phyloP scores from a whole-genome alignment of 2,888 invertebrate species.

The Cosmia trapezina region DNA sequence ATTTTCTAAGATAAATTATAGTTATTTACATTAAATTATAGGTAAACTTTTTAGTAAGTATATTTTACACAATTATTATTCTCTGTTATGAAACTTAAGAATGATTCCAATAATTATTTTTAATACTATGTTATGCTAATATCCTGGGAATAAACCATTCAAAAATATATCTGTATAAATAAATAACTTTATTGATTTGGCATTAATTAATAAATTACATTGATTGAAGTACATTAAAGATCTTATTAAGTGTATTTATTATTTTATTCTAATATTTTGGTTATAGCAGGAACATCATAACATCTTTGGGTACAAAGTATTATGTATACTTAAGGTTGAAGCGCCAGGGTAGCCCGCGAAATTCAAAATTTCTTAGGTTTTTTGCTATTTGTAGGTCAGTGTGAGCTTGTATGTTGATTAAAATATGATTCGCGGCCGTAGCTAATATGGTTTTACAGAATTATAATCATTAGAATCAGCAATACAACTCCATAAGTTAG shows the following conservation, averaged over 20 bases:
- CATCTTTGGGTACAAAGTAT: slow-evolving; percentile 31
- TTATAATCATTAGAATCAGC: too few relatives aligned
- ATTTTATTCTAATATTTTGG: slow-evolving; percentile 60
- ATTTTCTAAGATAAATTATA: slow-evolving; percentile 52
- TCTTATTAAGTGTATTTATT: slow-evolving; percentile 71
- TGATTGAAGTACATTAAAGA: slow-evolving; percentile 75
- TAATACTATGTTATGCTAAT: slow-evolving; percentile 47
- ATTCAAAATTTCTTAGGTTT: too few relatives aligned
- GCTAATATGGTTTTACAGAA: too few relatives aligned
- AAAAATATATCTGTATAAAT: slow-evolving; percentile 69
- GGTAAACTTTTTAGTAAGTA: slow-evolving; percentile 44
- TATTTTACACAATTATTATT: slow-evolving; percentile 48
- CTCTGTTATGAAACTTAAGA: slow-evolving; percentile 38
- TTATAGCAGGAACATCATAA: slow-evolving; percentile 34
- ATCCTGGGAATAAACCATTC: slow-evolving; percentile 34
- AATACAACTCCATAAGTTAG: too few relatives aligned
- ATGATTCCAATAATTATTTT: slow-evolving; percentile 55
- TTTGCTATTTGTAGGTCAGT: too few relatives aligned
- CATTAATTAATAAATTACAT: slow-evolving; percentile 78
- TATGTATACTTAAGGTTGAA: too few relatives aligned
- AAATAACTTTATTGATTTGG: slow-evolving; percentile 82
- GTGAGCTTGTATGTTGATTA: too few relatives aligned
- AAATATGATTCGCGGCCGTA: too few relatives aligned
- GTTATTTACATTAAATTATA: slow-evolving; percentile 43
- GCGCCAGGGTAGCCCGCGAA: too few relatives aligned